These are phyloP conservation scores for Centroberyx gerrardi DNA, from an alignment of 2,797 vertebrate species.

Conservation along the genomic window DNA sequence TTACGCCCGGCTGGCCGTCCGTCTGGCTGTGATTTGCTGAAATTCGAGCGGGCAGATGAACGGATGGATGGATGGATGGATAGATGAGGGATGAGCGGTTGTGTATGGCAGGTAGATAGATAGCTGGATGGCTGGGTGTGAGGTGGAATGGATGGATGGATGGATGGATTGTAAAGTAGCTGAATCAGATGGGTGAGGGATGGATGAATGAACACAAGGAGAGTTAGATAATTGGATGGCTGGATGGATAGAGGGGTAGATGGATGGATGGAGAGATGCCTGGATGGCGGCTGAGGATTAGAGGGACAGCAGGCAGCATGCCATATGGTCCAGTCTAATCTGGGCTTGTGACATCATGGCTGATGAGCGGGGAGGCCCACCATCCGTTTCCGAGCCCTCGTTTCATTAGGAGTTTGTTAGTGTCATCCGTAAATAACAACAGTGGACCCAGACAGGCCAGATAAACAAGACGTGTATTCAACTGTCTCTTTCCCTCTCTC, in stretches of 20 bases:
- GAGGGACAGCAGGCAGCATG: conserved; percentile 78
- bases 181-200: background rate
- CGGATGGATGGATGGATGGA: background rate
- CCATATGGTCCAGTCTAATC: conserved; percentile 86
- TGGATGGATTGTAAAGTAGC: background rate
- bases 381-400: conserved; percentile 54
- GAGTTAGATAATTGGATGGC: background rate
- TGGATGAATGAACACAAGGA: background rate
- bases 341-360: conserved; percentile 84
- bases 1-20: background rate
- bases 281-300: conserved; percentile 78
- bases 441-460: conserved; percentile 35
- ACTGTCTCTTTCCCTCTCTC: background rate
- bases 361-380: conserved; percentile 71
- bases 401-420: conserved; percentile 65
- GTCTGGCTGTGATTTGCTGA: background rate
- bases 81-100: too few species aligned
- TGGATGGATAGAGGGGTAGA: background rate
- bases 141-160: background rate
- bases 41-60: background rate
- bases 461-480: conserved; percentile 27
- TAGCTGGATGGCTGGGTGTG: too few species aligned
- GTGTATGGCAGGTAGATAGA: background rate
- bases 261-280: conserved; percentile 34
- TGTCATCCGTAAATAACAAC: conserved; percentile 69